Evolutionary conservation across 2,113 vertebrate species (phyloP).

Genomic region (Mobula hypostoma): DNA sequence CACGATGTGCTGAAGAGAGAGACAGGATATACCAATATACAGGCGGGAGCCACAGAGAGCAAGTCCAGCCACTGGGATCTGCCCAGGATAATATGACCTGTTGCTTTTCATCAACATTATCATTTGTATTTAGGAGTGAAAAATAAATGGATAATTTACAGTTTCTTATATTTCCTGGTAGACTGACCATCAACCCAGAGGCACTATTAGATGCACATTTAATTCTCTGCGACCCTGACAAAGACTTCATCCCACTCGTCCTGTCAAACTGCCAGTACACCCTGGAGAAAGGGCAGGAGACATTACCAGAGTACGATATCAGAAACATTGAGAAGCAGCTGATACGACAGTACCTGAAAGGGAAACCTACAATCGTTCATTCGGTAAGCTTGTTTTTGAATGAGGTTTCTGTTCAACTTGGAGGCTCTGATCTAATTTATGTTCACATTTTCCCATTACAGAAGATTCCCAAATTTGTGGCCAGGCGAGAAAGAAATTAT

Average conservation of each 20-base stretch:
- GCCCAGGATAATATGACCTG: too few species aligned
- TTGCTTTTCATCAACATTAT: background rate
- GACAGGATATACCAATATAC: too few species aligned
- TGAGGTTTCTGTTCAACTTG: background rate
- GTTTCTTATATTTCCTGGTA: conserved; percentile 40
- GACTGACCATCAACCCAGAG: conserved; percentile 51
- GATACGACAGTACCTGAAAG: conserved; percentile 50
- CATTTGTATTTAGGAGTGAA: background rate
- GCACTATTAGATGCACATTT: conserved; percentile 55
- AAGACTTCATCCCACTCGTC: conserved; percentile 58
- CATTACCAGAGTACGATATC: conserved; percentile 49
- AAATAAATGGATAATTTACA: background rate
- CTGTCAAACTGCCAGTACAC: conserved; percentile 60
- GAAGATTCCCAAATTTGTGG: conserved; percentile 54
- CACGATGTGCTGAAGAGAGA: too few species aligned
- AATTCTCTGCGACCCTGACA: conserved; percentile 56
- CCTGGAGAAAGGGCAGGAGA: conserved; percentile 53
- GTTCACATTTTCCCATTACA: conserved; percentile 40
- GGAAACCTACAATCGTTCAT: conserved; percentile 55
- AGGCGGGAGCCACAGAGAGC: too few species aligned
- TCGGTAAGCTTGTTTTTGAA: conserved; percentile 44
- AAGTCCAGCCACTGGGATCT: too few species aligned
- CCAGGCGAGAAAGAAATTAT: conserved; percentile 56
- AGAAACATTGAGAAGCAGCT: conserved; percentile 51
- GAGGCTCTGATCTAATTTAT: conserved; percentile 45